These are phyloP conservation scores for Lontra canadensis DNA, from an alignment of 2,113 vertebrate genomes.

Conservation along the genomic window DNA sequence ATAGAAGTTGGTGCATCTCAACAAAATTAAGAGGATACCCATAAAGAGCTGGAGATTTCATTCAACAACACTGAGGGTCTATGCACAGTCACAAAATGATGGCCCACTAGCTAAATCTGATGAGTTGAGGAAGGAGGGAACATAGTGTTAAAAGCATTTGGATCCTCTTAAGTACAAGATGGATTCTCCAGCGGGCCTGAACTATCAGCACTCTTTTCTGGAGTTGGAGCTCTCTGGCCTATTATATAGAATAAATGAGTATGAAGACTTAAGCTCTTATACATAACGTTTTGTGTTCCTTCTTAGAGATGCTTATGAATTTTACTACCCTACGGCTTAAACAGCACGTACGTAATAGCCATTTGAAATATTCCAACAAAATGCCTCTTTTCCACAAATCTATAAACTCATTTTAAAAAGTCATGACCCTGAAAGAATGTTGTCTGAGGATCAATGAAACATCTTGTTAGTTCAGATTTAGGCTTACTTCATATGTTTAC, in stretches of 20 bases:
- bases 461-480: neutral
- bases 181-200: neutral
- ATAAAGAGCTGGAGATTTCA: neutral
- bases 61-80: neutral
- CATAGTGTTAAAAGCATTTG: neutral
- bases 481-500: neutral
- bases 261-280: neutral
- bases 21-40: neutral
- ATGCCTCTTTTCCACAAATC: neutral
- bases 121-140: neutral
- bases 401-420: neutral
- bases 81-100: neutral
- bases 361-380: neutral
- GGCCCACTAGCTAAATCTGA: neutral
- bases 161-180: neutral
- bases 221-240: neutral
- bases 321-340: neutral
- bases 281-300: neutral
- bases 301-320: neutral
- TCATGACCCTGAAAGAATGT: neutral
- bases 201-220: neutral
- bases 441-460: neutral
- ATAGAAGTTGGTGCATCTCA: neutral
- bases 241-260: slow-evolving; percentile 2
- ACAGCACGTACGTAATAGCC: neutral